Percentiles rank a stretch among this genome's conserved stretches.
Evolutionary conservation across 2,797 vertebrate genomes (phyloP).

Genomic region (Enteromius trimaculatus): DNA sequence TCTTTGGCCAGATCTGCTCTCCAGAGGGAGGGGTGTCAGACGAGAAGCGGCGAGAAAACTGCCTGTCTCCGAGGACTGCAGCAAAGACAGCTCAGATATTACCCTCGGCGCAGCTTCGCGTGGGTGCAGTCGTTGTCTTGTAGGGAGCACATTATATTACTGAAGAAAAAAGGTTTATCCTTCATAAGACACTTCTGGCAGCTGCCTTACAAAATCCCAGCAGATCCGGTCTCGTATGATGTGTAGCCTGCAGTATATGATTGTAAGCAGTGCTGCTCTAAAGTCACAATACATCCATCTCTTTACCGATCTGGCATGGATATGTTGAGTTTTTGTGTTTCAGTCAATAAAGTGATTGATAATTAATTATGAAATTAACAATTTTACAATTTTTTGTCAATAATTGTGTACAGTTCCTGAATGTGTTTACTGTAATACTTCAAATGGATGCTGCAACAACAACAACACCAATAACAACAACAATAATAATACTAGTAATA

Average conservation of each 20-base stretch:
- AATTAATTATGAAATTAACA: neutral
- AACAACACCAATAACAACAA: neutral
- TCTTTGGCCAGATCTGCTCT: slow-evolving; percentile 62
- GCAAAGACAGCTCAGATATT: slow-evolving; percentile 32
- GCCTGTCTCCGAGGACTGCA: slow-evolving; percentile 36
- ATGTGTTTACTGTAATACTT: neutral
- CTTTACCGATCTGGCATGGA: neutral
- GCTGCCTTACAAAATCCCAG: slow-evolving; percentile 5
- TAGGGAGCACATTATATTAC: slow-evolving; percentile 43
- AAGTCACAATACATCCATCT: neutral
- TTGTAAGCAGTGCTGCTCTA: neutral
- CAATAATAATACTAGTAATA: too few species aligned
- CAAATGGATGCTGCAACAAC: neutral
- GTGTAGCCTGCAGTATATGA: neutral
- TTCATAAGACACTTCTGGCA: slow-evolving; percentile 40
- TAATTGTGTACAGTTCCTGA: neutral
- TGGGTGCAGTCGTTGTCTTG: slow-evolving; percentile 47
- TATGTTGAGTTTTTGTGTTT: neutral
- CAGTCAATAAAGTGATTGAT: neutral
- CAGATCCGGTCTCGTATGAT: neutral
- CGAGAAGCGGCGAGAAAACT: slow-evolving; percentile 39
- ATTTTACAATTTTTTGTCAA: neutral
- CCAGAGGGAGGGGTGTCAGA: slow-evolving; percentile 59
- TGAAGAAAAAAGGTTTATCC: slow-evolving; percentile 54
- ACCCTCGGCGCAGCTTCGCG: slow-evolving; percentile 37